Base-by-base conservation (phyloP, 2,888 invertebrate genomes). In the Zaprionus obscuricornis region DNA sequence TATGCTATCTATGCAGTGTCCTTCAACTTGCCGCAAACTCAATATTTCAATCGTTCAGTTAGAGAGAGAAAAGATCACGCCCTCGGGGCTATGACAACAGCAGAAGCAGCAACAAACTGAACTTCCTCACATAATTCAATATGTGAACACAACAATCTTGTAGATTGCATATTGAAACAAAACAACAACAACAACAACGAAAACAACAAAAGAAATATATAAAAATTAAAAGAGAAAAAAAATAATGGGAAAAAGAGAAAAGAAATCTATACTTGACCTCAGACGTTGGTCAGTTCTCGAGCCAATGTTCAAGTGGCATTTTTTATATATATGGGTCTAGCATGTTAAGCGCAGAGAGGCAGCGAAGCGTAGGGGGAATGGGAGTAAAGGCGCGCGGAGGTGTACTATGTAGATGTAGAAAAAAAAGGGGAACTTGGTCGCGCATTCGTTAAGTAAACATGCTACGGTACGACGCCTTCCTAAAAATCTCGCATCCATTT, bases 361-460 rank as follows among this genome's bases (percentile, higher is more conserved):
- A 33, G 18, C 10, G 18, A 43, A 13, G 51, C 31, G 29, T 42
- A n/a, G 29, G 18, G 1, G 0, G 6, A 1, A 2, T 4, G 2
- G 13, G 1, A 17, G 17, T 16, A 7, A 0, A 7, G 6, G n/a
- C 1, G 34, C 3, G 18, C 5, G 10, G 20, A 0, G 14, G 5
- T n/a, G n/a, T n/a, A n/a, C n/a, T n/a, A n/a, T n/a, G n/a, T n/a
- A n/a, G n/a, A n/a, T n/a, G n/a, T n/a, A n/a, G n/a, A n/a, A n/a
- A n/a, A n/a, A n/a, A n/a, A n/a, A n/a, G 7, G 10, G 24, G 27
- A 49, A 36, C 22, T 54, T 74, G 78, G 71, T 62, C 43, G 49
- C 68, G 74, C 70, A 78, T 79, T 79, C 83, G 78, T 79, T 79
- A 85, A 79, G 85, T 79, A 79, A 79, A 79, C 78, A 79, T 79